Percentiles rank a stretch among this genome's conserved stretches.
phyloP scores from a whole-genome alignment of 2,113 vertebrate genomes.

The Tapirus terrestris region DNA sequence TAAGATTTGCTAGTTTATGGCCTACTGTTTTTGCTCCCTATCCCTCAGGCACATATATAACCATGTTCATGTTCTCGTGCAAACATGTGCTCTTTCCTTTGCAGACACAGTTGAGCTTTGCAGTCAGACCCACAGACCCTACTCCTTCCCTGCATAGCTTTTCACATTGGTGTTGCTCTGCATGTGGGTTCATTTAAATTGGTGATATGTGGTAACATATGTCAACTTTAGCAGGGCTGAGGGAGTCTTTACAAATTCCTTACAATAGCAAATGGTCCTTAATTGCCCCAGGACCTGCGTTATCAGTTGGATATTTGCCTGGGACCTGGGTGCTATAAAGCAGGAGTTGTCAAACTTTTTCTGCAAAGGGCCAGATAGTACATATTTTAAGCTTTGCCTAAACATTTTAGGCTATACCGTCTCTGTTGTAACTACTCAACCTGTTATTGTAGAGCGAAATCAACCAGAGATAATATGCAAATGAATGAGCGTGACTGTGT shows the following conservation, averaged over 20 bases:
- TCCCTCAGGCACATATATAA: not conserved
- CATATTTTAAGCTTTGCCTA: not conserved
- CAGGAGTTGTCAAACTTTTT: not conserved
- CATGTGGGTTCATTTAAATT: not conserved
- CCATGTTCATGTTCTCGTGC: fast-evolving
- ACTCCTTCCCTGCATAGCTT: not conserved
- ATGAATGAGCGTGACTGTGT: not conserved
- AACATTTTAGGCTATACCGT: not conserved
- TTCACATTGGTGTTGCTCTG: too few relatives aligned
- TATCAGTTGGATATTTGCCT: not conserved
- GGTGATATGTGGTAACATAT: not conserved
- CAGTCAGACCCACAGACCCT: not conserved
- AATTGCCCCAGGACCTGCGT: not conserved
- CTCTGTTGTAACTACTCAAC: not conserved
- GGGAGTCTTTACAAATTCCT: not conserved
- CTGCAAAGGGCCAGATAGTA: not conserved
- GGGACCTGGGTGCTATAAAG: not conserved
- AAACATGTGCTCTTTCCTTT: not conserved
- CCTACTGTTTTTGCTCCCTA: too few relatives aligned
- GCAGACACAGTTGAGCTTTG: not conserved
- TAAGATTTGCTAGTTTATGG: not conserved
- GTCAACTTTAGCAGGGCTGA: not conserved
- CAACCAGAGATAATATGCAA: not conserved
- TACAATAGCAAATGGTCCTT: not conserved
- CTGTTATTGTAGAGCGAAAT: not conserved